Evolutionary conservation across 53 echinoderm and acorn worm genomes (phyloP), one percentile per base, ranked within the genome.

Genomic region (Patiria pectinifera): DNA sequence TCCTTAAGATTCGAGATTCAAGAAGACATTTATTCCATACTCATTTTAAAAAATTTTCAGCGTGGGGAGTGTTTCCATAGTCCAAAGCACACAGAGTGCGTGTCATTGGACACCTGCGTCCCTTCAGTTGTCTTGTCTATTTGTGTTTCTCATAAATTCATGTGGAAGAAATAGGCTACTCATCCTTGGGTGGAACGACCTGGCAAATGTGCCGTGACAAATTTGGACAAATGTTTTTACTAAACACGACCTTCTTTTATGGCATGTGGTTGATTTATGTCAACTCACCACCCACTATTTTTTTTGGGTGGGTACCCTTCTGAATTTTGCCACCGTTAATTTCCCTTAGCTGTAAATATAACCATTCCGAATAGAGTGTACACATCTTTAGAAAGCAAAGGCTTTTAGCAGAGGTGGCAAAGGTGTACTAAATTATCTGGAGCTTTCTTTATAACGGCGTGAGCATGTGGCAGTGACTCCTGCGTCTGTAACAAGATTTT

Each of bases 401-500:
- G 66, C 74, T 23, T 74, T 23, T 74, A 23, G 74, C 9, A 0
- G 22, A 74, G 74, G 19, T 18, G 22, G 6, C 0, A 4, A 74
- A 19, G 79, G 46, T 48, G 24, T 79, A 15, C 8, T 79, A 16
- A 79, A 79, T 79, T 79, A 46, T 79, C 19, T 79, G 45, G 16
- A 22, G 24, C 4, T 76, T 26, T 76, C 6, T 46, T 79, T 79
- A 2, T 7, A n/a, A 74, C 74, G 24, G 8, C n/a, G 4, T 4
- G 74, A 7, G 24, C 74, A 74, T 23, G 24, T 24, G 24, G n/a
- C 74, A 74, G 22, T 66, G 66, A 66, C 74, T 24, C 24, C 74
- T 21, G 5, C 26, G 43, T 61, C 66, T 44, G 21, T 66, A 85
- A 85, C 69, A 63, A 85, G 62, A 85, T 85, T 85, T 85, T 21